Base-by-base conservation (phyloP, 2,113 vertebrate species). In the Coryphaenoides rupestris region DNA sequence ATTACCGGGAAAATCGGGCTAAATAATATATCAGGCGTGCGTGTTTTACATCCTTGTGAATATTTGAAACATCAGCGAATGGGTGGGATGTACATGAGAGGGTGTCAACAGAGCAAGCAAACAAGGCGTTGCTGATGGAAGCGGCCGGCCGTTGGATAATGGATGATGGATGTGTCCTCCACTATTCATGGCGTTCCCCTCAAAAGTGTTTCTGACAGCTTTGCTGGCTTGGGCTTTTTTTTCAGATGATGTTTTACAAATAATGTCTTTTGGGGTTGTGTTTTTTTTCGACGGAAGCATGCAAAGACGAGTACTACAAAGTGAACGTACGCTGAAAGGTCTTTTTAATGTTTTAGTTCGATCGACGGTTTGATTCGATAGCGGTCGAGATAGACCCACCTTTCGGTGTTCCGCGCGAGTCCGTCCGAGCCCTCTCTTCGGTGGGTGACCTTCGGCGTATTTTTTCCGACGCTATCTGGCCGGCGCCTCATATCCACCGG, bases 21-120 rank as follows among this genome's bases (percentile, higher is more conserved):
- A 93, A 99, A 98, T 96, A 95, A 98, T 97, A 88, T 86, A 96
- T 96, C 87, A 92, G 84, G 79, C 65, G 66, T 64, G 78, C 83
- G 76, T 89, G 90, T 93, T 92, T 93, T 92, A 92, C 90, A 91
- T 86, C 88, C 83, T 83, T 89, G 86, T 94, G 93, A 95, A 95
- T 95, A 93, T 90, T 40, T 92, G 91, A 93, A 92, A 91, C 85
- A 80, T 74, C 4, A 3, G 87, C 75, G 80, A 91, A 88, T 90
- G 87, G 53, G 76, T 80, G 79, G 82, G 86, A 69, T 55, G 85
- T 69, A 80, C 85, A 85, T 84, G 81, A 88, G 84, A 77, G 21
- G 72, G 74, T 81, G 84, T 89, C 84, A 81, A 88, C 79, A 81
- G 60, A 52, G 76, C 78, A 88, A 88, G 84, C 84, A 87, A 80